phyloP scores from a whole-genome alignment of 2,797 vertebrate genomes.

The Macrochelys suwanniensis region DNA sequence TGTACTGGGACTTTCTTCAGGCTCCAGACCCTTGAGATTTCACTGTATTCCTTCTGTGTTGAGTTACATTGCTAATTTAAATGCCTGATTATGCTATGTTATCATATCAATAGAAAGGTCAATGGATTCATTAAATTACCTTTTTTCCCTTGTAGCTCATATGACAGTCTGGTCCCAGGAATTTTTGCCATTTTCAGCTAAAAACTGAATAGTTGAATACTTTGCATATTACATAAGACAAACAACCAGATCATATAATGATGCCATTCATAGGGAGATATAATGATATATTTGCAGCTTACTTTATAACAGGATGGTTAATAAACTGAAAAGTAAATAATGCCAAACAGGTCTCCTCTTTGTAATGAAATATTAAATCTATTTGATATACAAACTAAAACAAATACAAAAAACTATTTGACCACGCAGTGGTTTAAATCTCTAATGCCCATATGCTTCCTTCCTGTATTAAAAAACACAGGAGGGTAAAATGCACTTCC shows the following conservation, averaged over 20 bases:
- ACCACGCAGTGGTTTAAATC: not conserved
- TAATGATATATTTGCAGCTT: not conserved
- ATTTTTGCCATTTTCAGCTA: slow-evolving; percentile 60
- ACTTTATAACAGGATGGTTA: not conserved
- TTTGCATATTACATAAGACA: slow-evolving; percentile 61
- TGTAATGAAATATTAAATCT: not conserved
- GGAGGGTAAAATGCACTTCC: not conserved
- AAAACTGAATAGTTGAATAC: slow-evolving; percentile 55
- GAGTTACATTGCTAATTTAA: slow-evolving; percentile 80
- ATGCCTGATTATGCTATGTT: slow-evolving; percentile 79
- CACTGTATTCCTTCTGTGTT: slow-evolving; percentile 37
- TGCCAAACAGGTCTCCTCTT: not conserved
- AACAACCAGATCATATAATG: slow-evolving; percentile 30
- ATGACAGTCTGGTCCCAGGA: slow-evolving; percentile 66
- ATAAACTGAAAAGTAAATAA: not conserved
- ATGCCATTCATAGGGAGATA: slow-evolving; percentile 4
- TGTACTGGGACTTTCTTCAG: slow-evolving; percentile 68
- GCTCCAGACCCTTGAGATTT: slow-evolving; percentile 72
- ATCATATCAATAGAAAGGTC: slow-evolving; percentile 82
- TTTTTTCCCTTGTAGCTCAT: slow-evolving; percentile 49
- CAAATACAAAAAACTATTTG: not conserved
- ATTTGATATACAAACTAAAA: not conserved
- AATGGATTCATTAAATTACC: slow-evolving; percentile 82
- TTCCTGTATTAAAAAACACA: not conserved
- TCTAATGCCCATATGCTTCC: accelerated